Evolutionary conservation across 2,797 vertebrate species (phyloP).

Genomic region (Leucoraja ocellata): DNA sequence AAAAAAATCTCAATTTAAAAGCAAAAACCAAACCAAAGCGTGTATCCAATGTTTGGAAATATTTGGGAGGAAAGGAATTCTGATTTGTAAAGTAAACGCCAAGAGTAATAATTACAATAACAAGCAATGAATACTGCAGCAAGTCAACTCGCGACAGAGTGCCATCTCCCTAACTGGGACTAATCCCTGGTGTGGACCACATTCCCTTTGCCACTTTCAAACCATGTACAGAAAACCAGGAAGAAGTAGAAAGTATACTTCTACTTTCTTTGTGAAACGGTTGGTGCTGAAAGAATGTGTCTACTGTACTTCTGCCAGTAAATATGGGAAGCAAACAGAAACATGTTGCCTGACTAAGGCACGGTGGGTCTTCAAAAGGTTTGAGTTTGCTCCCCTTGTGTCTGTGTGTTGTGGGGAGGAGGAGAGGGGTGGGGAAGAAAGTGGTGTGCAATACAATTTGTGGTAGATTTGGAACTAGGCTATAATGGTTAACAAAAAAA

Average conservation of each 20-base stretch:
- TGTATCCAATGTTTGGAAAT: background rate
- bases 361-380: background rate
- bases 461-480: conserved; percentile 21
- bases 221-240: background rate
- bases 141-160: background rate
- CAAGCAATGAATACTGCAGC: background rate
- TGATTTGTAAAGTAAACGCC: background rate
- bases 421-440: background rate
- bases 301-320: background rate
- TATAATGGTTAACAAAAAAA: background rate
- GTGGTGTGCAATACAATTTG: background rate
- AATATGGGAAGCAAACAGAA: background rate
- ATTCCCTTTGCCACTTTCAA: conserved; percentile 2
- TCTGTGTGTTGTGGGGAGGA: background rate
- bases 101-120: background rate
- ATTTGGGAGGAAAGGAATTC: background rate
- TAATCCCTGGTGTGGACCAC: background rate
- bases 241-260: background rate
- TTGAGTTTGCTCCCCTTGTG: background rate
- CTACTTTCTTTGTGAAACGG: background rate
- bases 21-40: background rate
- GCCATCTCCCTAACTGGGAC: background rate
- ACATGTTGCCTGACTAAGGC: background rate
- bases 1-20: background rate
- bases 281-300: background rate